Base-by-base conservation (phyloP, 2,888 invertebrate species). In the Andrena chrysosceles region DNA sequence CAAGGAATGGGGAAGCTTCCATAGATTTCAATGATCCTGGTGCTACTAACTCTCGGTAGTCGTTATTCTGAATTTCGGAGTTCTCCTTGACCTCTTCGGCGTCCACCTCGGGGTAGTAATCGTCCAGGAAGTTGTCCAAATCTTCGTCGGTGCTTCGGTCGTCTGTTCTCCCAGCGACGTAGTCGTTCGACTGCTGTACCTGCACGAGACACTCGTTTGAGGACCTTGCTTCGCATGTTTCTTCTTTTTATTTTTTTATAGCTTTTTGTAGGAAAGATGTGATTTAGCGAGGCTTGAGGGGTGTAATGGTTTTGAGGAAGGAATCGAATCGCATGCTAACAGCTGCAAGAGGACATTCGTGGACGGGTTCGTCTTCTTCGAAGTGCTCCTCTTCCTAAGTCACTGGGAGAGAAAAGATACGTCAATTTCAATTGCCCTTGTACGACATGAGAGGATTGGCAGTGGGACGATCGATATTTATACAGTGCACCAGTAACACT, bases 21-120 rank as follows among this genome's bases (percentile, higher is more conserved):
- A 54, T 8, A 62, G 8, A 6, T 20, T 48, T 52, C 8, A 16
- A 13, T n/a, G 13, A 42, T 16, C 42, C 42, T 5, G 52, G 13
- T 35, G 10, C 6, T 49, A 63, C 87, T 86, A 77, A 89, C 87
- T 89, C 81, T 78, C 76, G 83, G 73, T 89, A 84, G 67, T 88
- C 85, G 73, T 80, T 72, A 59, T 72, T 69, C 54, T 83, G 81
- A 31, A 66, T 79, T 48, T 84, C 85, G 3, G 77, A 78, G 42
- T 83, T 87, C 49, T 85, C 75, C 31, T 79, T 73, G 20, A 35
- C 48, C 63, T 84, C 80, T 16, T 78, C 85, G 10, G 64, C n/a
- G 23, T 82, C 82, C 33, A 69, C 66, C n/a, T 88, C 84, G 23
- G 66, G 59, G 31, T 88, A 75, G 42, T 87, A 85, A 71, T 87